phyloP scores from a whole-genome alignment of 2,888 invertebrate genomes.

The Colostygia pectinataria region DNA sequence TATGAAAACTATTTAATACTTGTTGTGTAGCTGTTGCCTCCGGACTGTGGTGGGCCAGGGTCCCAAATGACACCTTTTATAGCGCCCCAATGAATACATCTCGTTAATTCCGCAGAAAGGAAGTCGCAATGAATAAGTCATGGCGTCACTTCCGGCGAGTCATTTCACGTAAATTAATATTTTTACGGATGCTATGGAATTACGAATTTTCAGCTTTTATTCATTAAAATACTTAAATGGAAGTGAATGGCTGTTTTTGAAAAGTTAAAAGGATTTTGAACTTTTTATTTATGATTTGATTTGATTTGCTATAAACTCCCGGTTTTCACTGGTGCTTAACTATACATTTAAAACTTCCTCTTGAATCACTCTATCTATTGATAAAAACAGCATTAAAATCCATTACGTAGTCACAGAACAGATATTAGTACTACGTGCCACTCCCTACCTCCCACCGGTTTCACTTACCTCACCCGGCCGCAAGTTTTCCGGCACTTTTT shows the following conservation, averaged over 20 bases:
- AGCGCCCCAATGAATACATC: slow-evolving; percentile 46
- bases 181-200: slow-evolving; percentile 16
- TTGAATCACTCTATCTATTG: no score
- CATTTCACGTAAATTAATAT: slow-evolving; percentile 30
- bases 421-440: no score
- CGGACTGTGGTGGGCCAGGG: slow-evolving; percentile 5
- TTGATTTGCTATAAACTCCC: no score
- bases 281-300: neutral
- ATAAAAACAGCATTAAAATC: no score
- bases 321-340: no score
- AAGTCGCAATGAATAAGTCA: slow-evolving; percentile 51
- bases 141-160: slow-evolving; percentile 46
- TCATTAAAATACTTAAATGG: slow-evolving; percentile 15
- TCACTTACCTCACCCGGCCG: no score
- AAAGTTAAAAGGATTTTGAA: slow-evolving; percentile 6
- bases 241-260: slow-evolving; percentile 2
- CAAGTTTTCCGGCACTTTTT: no score
- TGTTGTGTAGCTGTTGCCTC: neutral
- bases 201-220: slow-evolving; percentile 18
- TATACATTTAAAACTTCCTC: no score
- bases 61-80: slow-evolving; percentile 44
- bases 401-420: no score
- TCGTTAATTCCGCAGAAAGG: slow-evolving; percentile 48
- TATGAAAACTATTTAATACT: neutral
- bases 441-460: no score